Evolutionary conservation across 1,140 invertebrate species (phyloP), one percentile per base, ranked within the genome.

Genomic region (Drosophila ercepeae): DNA sequence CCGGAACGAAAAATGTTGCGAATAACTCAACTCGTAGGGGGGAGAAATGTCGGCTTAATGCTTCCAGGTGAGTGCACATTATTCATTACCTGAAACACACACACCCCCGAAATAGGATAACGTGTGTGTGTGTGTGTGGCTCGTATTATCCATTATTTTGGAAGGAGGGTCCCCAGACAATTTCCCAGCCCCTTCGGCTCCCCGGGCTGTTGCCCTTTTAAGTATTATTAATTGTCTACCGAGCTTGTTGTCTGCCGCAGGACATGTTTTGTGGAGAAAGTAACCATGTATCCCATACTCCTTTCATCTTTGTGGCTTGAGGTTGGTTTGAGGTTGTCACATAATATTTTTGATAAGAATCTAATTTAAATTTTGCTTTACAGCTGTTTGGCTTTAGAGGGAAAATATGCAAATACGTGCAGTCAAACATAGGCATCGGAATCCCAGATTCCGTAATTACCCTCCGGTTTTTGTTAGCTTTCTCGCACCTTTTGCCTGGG

Each of bases 171-270:
- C 49, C 36, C 19, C 4, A 16, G n/a, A 23, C 34, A 64, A 18
- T 32, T 13, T 34, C 50, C 13, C 36, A n/a, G 36, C 6, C 54
- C 18, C 39, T 18, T 4, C 39, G 39, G 14, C 53, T 55, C 19
- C 19, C 8, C 3, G 36, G 39, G 8, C 8, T 42, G 36, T 54
- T 71, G 74, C 77, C 65, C 68, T 78, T 86, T 88, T 89, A 88
- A 82, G 82, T 83, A 88, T 88, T 88, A 88, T 88, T 88, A 88
- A 88, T 88, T 88, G 78, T 82, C 74, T 89, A 54, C 55, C 83
- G 65, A 82, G 77, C 60, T 72, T 68, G 65, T 68, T 29, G 44
- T 51, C 42, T 54, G 72, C 81, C 81, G 57, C 81, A 86, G 76
- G 81, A 81, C 61, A 74, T 81, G 52, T 60, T 50, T 45, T 61